phyloP scores from a whole-genome alignment of 2,113 vertebrate genomes.

The Platanista minor region DNA sequence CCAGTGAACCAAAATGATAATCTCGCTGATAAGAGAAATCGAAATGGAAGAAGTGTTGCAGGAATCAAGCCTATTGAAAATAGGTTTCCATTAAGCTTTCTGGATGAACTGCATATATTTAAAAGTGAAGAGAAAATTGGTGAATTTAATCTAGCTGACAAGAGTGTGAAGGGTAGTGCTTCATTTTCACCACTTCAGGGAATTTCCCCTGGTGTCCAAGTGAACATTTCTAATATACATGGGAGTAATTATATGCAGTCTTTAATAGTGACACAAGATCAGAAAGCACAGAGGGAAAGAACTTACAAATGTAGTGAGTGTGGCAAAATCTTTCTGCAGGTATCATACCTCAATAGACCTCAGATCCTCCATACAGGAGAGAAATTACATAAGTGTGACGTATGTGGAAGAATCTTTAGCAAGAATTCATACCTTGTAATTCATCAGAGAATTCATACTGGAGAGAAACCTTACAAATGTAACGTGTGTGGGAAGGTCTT shows the following conservation, averaged over 20 bases:
- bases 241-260: not conserved
- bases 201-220: not conserved
- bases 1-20: not conserved
- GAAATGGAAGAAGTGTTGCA: not conserved
- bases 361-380: not conserved
- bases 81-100: not conserved
- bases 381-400: not conserved
- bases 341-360: not conserved
- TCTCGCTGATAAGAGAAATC: not conserved
- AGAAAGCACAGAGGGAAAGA: not conserved
- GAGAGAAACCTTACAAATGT: conserved; percentile 35
- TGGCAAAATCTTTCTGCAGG: not conserved
- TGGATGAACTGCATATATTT: not conserved
- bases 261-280: not conserved
- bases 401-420: not conserved
- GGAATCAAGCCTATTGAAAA: not conserved
- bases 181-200: not conserved
- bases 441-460: conserved; percentile 60
- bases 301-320: not conserved
- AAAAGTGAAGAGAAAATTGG: not conserved
- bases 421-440: conserved; percentile 25
- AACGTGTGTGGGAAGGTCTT: no score
- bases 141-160: not conserved
- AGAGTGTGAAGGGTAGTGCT: not conserved
- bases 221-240: not conserved